A percentile compares a stretch with the other conserved stretches of the same genome.
These are phyloP conservation scores for Babyrousa celebensis DNA, from an alignment of 2,797 vertebrate genomes.

Conservation along the genomic window DNA sequence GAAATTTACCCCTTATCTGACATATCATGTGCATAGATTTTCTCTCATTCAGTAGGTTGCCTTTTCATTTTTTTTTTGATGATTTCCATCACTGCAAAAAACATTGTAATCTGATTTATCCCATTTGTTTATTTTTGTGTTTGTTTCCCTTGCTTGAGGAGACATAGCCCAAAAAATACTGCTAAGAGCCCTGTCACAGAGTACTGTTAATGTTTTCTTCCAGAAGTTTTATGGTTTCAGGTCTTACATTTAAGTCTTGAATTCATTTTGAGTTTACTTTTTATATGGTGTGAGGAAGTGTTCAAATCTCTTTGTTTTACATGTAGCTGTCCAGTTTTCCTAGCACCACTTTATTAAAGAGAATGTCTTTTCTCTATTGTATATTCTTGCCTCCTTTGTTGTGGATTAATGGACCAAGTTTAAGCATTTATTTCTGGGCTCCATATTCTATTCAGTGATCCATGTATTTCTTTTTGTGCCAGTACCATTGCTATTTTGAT, in stretches of 20 bases:
- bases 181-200: background rate
- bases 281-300: too few species aligned
- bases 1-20: background rate
- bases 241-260: background rate
- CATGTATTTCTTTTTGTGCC: too few species aligned
- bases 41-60: background rate
- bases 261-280: background rate
- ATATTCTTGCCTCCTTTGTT: too few species aligned
- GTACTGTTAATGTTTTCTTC: background rate
- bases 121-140: background rate
- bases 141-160: background rate
- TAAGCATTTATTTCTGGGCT: too few species aligned
- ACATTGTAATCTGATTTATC: background rate
- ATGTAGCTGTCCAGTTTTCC: too few species aligned
- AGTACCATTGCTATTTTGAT: too few species aligned
- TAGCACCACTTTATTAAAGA: too few species aligned
- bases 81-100: background rate
- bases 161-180: background rate
- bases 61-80: background rate
- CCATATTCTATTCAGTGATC: too few species aligned
- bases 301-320: too few species aligned
- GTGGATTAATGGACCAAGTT: too few species aligned
- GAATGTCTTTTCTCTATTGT: too few species aligned
- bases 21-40: background rate
- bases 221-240: background rate